Evolutionary conservation across 2,113 vertebrate species (phyloP), one percentile per base, ranked within the genome.

Genomic region (Halcyon malimbica): DNA sequence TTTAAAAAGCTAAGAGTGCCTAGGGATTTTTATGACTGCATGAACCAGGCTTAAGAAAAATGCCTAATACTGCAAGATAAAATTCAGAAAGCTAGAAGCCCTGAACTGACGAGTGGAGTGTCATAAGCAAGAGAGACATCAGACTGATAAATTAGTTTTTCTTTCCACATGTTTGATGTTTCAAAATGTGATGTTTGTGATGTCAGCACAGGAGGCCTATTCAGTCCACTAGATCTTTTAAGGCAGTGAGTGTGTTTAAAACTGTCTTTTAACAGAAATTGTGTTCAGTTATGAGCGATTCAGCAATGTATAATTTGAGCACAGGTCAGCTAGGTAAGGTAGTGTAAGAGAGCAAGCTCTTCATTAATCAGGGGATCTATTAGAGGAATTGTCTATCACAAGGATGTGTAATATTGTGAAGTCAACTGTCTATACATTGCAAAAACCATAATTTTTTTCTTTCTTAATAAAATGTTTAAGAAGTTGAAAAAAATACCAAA

Each of bases 41-140:
- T 71, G 80, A 93, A 37, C 83, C 53, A 92, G 69, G 53, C 56
- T 92, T 93, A 87, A 65, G 77, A 83, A 91, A 94, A 95, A 94
- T 73, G 42, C 67, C 18, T 65, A 63, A 85, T 79, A 50, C 59
- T 76, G 50, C 31, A 92, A 81, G 77, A 70, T 70, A 35, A 2
- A 62, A 73, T 94, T 92, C 42, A 82, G 80, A 91, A 37, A 85
- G 35, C 44, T 76, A 24, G 63, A 62, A 94, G 59, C n/a, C 35
- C 44, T 93, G 76, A 64, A 59, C 53, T 82, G 73, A 10, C 53
- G 54, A 75, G 48, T 67, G 42, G 35, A 81, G 11, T 67, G n/a
- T 80, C 39, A 31, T 46, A 68, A 83, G 35, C 31, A 88, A 73
- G 41, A 37, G n/a, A 21, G 11, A 46, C 21, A 67, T 86, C 33